Base-by-base conservation (phyloP, 2,888 invertebrate genomes). In the Acleris literana region DNA sequence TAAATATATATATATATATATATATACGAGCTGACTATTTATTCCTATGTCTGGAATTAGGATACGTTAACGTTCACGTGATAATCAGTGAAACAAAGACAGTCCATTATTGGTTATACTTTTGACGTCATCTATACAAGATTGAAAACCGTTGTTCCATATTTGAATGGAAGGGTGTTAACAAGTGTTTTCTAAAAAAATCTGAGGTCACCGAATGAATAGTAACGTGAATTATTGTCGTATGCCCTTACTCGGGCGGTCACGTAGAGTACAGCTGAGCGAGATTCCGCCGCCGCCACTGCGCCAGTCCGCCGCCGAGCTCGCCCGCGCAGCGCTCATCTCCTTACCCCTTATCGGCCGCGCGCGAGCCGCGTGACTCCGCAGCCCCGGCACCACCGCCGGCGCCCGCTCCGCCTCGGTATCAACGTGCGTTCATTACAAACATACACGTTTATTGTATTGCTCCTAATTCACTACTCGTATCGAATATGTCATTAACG, bases 321-420 rank as follows among this genome's bases (percentile, higher is more conserved):
- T 43, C 49, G 76, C 77, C 73, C 79, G 73, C 71, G 70, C 52
- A 53, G 72, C 73, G 79, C 80, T 78, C 82, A 78, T 84, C 82
- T 80, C 80, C 82, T 82, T 81, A 85, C 83, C 82, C 84, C 81
- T 86, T 87, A 87, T 88, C 84, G 76, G 72, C 72, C 80, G 75
- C 76, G 81, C 81, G 78, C 70, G 71, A 81, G 71, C 77, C 84
- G 84, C 84, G 85, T 86, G 87, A 86, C 83, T 83, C 64, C 72
- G 72, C 69, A 76, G 73, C 72, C 39, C 54, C 68, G 61, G 55
- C 70, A 72, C 71, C 75, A 76, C 72, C 77, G 75, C 72, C 75
- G 64, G 73, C 63, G 71, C 57, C 69, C 69, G 68, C 69, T 70
- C 72, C 71, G 64, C 70, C 70, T 77, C 74, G 78, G 78, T 82